These are phyloP conservation scores for Isurus oxyrinchus DNA, from an alignment of 2,113 vertebrate genomes.

Conservation along the genomic window DNA sequence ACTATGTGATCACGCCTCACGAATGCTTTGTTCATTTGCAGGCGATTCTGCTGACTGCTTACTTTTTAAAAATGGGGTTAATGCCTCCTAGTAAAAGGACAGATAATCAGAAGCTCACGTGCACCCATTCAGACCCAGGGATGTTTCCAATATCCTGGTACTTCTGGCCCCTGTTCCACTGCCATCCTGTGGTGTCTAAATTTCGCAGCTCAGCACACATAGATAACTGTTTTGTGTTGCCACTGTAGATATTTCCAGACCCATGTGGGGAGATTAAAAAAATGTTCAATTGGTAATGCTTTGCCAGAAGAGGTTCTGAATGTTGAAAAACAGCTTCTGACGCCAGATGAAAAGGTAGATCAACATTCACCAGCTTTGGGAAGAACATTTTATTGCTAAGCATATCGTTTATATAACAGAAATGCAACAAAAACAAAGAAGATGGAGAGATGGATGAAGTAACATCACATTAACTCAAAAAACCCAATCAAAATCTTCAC, in stretches of 20 bases:
- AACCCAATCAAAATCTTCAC: conserved; percentile 54
- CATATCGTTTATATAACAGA: conserved; percentile 76
- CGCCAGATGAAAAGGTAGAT: conserved; percentile 51
- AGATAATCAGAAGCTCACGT: background rate
- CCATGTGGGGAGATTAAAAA: background rate
- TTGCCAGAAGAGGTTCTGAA: background rate
- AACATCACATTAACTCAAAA: conserved; percentile 70
- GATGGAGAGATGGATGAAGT: conserved; percentile 57
- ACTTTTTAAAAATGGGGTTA: background rate
- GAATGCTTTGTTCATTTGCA: background rate
- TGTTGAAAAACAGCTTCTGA: conserved; percentile 14
- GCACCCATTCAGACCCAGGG: background rate
- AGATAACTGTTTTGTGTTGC: background rate
- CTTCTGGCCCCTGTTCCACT: background rate
- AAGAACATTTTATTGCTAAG: conserved; percentile 98
- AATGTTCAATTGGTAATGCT: background rate
- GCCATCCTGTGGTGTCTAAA: background rate
- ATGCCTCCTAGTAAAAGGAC: background rate
- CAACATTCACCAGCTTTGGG: conserved; percentile 66
- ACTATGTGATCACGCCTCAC: background rate
- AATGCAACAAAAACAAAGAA: conserved; percentile 62
- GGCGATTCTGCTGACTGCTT: background rate
- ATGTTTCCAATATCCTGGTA: background rate
- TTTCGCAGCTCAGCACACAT: background rate
- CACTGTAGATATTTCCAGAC: background rate